Percentiles rank a stretch among this genome's conserved stretches.
These are phyloP conservation scores for Spodoptera frugiperda DNA, from an alignment of 1,140 invertebrate genomes.

Conservation along the genomic window DNA sequence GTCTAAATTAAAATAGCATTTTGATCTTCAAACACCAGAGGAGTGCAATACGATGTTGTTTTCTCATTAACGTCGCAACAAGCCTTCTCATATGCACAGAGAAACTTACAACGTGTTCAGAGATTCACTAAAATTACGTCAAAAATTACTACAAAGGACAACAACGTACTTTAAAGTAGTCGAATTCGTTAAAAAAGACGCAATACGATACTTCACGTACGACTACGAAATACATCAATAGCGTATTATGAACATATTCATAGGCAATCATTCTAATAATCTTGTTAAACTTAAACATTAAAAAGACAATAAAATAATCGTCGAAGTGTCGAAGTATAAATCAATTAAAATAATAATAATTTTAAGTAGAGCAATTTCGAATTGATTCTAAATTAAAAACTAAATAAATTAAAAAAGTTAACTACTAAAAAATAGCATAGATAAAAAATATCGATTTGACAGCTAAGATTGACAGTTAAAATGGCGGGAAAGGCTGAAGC, in stretches of 20 bases:
- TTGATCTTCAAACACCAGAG: background rate
- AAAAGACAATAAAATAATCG: constrained; percentile 62
- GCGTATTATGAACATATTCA: constrained; percentile 84
- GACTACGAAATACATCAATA: constrained; percentile 79
- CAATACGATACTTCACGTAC: constrained; percentile 80
- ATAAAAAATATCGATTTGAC: constrained; percentile 32
- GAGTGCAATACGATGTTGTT: constrained; percentile 7
- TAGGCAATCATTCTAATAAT: constrained; percentile 81
- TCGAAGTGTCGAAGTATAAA: background rate
- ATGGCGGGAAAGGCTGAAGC: constrained; percentile 85
- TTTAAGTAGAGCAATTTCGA: constrained; percentile 44
- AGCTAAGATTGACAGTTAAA: constrained; percentile 68
- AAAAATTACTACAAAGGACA: constrained; percentile 75
- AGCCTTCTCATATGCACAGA: constrained; percentile 79
- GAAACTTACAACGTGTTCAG: constrained; percentile 74
- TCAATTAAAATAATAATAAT: constrained; percentile 52
- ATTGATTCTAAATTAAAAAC: constrained; percentile 24
- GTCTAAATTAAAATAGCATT: constrained; percentile 34
- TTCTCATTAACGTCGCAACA: constrained; percentile 40
- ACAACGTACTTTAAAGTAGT: constrained; percentile 81
- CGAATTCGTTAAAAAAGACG: constrained; percentile 83
- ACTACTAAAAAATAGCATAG: constrained; percentile 11
- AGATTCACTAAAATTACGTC: constrained; percentile 79
- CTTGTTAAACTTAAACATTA: constrained; percentile 80
- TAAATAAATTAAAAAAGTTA: constrained; percentile 44